phyloP scores from a whole-genome alignment of 2,888 invertebrate genomes.

The Drosophila infuscata region DNA sequence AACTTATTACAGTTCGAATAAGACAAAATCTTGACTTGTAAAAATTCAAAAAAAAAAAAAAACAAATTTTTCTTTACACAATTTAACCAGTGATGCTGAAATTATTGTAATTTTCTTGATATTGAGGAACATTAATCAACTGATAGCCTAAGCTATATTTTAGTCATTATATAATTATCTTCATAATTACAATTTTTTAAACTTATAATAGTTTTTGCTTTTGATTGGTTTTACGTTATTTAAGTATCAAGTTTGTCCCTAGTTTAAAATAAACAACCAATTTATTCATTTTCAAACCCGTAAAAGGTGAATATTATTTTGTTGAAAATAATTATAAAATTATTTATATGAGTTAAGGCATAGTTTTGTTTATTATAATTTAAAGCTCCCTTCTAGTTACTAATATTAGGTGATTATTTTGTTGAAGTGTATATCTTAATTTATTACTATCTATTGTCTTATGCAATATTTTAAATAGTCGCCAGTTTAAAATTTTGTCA shows the following conservation, averaged over 20 bases:
- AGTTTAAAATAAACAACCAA: not conserved
- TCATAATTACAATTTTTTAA: not conserved
- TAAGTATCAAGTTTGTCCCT: not conserved
- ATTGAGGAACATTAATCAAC: not conserved
- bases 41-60: not conserved
- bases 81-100: not conserved
- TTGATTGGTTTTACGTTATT: not conserved
- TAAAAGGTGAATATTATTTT: not conserved
- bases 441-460: slow-evolving; percentile 5
- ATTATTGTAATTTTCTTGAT: not conserved
- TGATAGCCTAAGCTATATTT: not conserved
- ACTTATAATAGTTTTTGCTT: not conserved
- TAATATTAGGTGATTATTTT: not conserved
- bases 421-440: not conserved
- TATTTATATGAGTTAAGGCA: not conserved
- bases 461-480: not conserved
- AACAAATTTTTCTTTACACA: not conserved
- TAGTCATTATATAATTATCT: not conserved
- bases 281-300: not conserved
- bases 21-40: not conserved
- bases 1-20: not conserved
- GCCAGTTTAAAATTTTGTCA: slow-evolving; percentile 24
- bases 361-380: not conserved
- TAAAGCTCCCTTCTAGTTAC: not conserved
- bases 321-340: not conserved